Evolutionary conservation across 2,888 invertebrate species (phyloP), one percentile per base, ranked within the genome.

Genomic region (Pilophorus perplexus): DNA sequence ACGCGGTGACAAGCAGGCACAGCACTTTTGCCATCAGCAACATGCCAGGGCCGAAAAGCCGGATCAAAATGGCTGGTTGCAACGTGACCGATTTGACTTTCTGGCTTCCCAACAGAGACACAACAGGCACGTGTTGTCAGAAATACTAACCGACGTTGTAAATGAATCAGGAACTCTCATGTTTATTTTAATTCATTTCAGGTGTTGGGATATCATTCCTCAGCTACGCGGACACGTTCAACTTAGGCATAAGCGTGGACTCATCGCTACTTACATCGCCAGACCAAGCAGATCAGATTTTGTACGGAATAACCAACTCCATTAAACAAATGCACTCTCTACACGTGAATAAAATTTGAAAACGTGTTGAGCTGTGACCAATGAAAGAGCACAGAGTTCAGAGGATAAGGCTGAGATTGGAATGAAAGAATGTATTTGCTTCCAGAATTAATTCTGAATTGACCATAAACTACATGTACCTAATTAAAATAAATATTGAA

Each of bases 11-110:
- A 33, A 80, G 80, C 70, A 75, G 74, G 16, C 79, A 80, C 57
- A 80, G 81, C 27, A 80, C 81, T 0, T 73, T 82, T 73, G 78
- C 79, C 0, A 76, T 82, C 42, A 82, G 82, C 72, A 82, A 82
- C 72, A 74, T 83, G 71, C 79, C 79, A 0, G 83, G 82, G 1
- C 82, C 82, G 1, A 74, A 73, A 5, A 70, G 73, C 38, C 71
- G 79, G 3, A 76, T 74, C 16, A 76, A 79, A 42, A 76, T 80
- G 48, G 80, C 76, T 18, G 79, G 80, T 1, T 74, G 77, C 64
- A 71, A 70, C 4, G 73, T 83, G 40, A 77, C 78, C 65, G 78
- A 79, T 69, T 73, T 83, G 65, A 77, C 78, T 5, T 82, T 82
- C 72, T 82, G 81, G 75, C 76, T 81, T 42, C 83, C 83, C n/a